These are phyloP conservation scores for Sphenopsis melanotis DNA, from an alignment of 2,797 vertebrate genomes.

Conservation along the genomic window DNA sequence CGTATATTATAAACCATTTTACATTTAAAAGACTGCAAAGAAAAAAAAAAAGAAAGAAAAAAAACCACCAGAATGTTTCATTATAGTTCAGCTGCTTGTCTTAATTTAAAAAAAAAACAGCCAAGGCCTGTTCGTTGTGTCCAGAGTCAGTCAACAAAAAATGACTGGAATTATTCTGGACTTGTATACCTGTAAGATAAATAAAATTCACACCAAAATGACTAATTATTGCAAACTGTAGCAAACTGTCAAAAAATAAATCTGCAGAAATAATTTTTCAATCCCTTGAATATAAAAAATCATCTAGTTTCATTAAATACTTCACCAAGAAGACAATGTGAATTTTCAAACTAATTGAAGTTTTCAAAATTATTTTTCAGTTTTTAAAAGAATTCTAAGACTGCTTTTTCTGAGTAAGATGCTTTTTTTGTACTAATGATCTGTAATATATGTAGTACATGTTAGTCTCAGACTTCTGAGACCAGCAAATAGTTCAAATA, in stretches of 20 bases:
- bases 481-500: not conserved
- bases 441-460: not conserved
- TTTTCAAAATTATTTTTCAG: not conserved
- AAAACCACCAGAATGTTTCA: not conserved
- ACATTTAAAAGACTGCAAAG: not conserved
- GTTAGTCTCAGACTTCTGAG: not conserved
- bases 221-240: not conserved
- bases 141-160: not conserved
- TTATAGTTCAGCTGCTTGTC: not conserved
- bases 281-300: not conserved
- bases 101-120: not conserved
- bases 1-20: not conserved
- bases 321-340: not conserved
- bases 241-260: not conserved
- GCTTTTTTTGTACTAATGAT: not conserved
- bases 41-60: no score
- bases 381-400: not conserved
- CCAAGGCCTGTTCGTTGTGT: not conserved
- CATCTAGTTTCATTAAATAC: not conserved
- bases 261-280: not conserved
- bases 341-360: not conserved
- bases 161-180: not conserved
- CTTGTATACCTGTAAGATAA: not conserved
- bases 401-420: not conserved
- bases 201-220: not conserved